A percentile compares a stretch with the other conserved stretches of the same genome.
phyloP scores from a whole-genome alignment of 2,888 invertebrate genomes.

The Spilarctia lutea region DNA sequence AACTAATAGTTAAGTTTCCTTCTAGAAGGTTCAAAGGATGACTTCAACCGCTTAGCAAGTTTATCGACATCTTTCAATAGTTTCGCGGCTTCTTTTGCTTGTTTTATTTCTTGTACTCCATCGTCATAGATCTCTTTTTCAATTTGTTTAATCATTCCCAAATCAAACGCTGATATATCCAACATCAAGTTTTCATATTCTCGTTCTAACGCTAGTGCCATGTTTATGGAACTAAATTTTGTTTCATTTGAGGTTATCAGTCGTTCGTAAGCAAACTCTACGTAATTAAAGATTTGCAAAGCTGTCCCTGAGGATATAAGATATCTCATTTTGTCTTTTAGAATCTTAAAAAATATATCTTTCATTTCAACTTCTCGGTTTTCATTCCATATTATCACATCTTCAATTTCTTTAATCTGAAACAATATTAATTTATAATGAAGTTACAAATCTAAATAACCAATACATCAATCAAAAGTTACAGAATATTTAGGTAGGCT shows the following conservation, averaged over 20 bases:
- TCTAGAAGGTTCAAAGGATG: constrained; percentile 72
- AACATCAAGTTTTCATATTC: constrained; percentile 78
- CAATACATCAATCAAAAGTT: no score
- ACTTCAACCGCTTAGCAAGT: constrained; percentile 72
- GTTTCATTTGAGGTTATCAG: constrained; percentile 88
- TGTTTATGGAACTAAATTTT: constrained; percentile 85
- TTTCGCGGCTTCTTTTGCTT: constrained; percentile 73
- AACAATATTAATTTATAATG: constrained; percentile 13
- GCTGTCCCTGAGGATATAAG: constrained; percentile 87
- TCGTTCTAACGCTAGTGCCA: constrained; percentile 87
- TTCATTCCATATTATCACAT: constrained; percentile 67
- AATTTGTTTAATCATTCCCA: constrained; percentile 70
- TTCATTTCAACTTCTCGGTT: constrained; percentile 73
- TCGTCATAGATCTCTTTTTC: constrained; percentile 76
- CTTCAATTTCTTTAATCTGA: constrained; percentile 73
- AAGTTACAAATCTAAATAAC: background rate
- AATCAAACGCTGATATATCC: constrained; percentile 75
- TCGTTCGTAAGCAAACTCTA: constrained; percentile 89
- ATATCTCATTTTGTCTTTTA: constrained; percentile 79
- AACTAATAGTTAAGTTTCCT: constrained; percentile 33
- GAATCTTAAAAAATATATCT: constrained; percentile 72
- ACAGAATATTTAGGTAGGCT: no score
- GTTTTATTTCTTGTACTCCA: constrained; percentile 66
- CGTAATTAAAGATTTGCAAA: constrained; percentile 87
- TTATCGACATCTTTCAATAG: constrained; percentile 78